These are phyloP conservation scores for Lumbricus terrestris DNA, from an alignment of 2,888 invertebrate genomes.

Conservation along the genomic window DNA sequence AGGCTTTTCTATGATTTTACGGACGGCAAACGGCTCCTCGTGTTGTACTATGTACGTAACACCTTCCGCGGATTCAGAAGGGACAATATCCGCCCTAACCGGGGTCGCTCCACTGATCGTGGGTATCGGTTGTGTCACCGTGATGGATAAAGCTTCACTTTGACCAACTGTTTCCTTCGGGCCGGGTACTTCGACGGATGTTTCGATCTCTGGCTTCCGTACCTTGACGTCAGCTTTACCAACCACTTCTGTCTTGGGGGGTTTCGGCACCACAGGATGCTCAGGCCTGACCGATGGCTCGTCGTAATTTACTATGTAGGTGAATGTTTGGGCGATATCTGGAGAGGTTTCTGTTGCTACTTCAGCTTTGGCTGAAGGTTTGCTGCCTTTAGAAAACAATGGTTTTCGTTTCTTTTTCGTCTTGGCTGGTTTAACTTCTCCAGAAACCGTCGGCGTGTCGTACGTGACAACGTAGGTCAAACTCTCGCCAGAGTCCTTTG, in stretches of 20 bases:
- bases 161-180: not conserved
- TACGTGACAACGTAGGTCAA: not conserved
- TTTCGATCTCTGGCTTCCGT: not conserved
- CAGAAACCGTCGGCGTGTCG: not conserved
- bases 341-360: not conserved
- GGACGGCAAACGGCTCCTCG: not conserved
- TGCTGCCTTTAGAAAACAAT: not conserved
- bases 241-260: not conserved
- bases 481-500: not conserved
- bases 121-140: not conserved
- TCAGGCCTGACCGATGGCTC: not conserved
- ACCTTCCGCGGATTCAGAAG: not conserved
- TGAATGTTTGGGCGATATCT: not conserved
- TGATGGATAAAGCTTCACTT: not conserved
- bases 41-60: not conserved
- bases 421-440: not conserved
- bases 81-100: not conserved
- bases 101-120: not conserved
- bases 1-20: not conserved
- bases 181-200: not conserved
- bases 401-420: not conserved
- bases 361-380: not conserved
- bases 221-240: not conserved
- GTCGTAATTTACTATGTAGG: slow-evolving; percentile 5
- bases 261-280: not conserved